These are phyloP conservation scores for Amiota mariae DNA, from an alignment of 2,888 invertebrate species.

Conservation along the genomic window DNA sequence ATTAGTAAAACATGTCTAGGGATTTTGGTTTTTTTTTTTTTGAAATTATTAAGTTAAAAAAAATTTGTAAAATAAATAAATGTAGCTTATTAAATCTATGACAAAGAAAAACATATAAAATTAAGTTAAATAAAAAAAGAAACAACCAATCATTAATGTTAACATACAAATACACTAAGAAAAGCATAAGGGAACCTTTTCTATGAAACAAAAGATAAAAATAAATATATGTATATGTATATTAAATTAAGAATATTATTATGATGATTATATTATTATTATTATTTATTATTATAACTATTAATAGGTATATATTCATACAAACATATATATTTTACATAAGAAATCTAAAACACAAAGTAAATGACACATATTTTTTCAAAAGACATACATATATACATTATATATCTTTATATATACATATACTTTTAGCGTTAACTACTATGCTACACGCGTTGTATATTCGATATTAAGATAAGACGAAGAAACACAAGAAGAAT, in stretches of 20 bases:
- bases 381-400: conserved; percentile 46
- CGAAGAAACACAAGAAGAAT: not conserved
- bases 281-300: too few relatives aligned
- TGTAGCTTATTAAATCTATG: conserved; percentile 27
- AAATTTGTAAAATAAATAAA: conserved; percentile 37
- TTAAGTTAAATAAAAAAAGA: conserved; percentile 23
- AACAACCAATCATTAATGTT: conserved; percentile 37
- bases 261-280: too few relatives aligned
- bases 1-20: too few relatives aligned
- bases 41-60: too few relatives aligned
- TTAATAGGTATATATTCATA: too few relatives aligned
- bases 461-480: conserved; percentile 10
- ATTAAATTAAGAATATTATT: too few relatives aligned
- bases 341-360: conserved; percentile 42
- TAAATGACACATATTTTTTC: conserved; percentile 60
- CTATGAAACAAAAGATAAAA: conserved; percentile 13
- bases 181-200: conserved; percentile 2
- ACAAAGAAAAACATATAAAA: conserved; percentile 34
- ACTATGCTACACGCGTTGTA: conserved; percentile 8
- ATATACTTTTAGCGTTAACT: conserved; percentile 26
- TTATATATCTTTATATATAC: conserved; percentile 24
- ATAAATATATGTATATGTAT: conserved; percentile 46
- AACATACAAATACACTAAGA: conserved; percentile 9
- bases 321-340: conserved; percentile 55
- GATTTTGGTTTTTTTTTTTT: too few relatives aligned